A percentile compares a stretch with the other conserved stretches of the same genome.
These are phyloP conservation scores for Solenopsis fugax DNA, from an alignment of 1,140 invertebrate species.

Conservation along the genomic window DNA sequence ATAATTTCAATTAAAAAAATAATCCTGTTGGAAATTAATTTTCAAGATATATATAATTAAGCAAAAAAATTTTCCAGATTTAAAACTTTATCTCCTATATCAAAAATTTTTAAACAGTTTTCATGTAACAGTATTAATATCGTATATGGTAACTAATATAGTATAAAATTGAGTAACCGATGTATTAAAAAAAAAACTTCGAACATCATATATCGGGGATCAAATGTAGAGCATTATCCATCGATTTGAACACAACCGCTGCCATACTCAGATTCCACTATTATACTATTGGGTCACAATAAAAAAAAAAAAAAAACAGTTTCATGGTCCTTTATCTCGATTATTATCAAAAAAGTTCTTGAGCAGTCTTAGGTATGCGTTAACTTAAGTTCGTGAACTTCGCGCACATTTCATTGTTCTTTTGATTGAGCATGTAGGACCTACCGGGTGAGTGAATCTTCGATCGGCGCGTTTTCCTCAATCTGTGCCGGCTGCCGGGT, in stretches of 20 bases:
- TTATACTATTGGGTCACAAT: slow-evolving; percentile 4
- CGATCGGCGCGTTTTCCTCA: slow-evolving; percentile 86
- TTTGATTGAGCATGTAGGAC: slow-evolving; percentile 92
- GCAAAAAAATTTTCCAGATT: neutral
- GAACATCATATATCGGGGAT: neutral
- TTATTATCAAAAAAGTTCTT: slow-evolving; percentile 9
- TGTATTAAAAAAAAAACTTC: neutral
- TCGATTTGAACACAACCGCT: neutral
- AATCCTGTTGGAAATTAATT: neutral
- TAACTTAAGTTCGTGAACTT: slow-evolving; percentile 82
- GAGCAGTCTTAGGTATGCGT: slow-evolving; percentile 19
- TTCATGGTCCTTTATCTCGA: neutral
- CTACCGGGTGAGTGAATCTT: slow-evolving; percentile 87
- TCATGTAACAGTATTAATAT: neutral
- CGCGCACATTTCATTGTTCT: slow-evolving; percentile 93
- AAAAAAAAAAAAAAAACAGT: slow-evolving; percentile 49
- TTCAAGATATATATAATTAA: neutral
- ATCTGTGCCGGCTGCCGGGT: slow-evolving; percentile 89
- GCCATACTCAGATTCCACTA: neutral
- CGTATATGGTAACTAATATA: neutral
- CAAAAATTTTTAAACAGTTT: neutral
- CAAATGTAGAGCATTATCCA: slow-evolving; percentile 5
- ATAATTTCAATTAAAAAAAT: neutral
- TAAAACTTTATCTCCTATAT: neutral
- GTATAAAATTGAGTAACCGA: neutral